phyloP scores from a whole-genome alignment of 2,888 invertebrate species.

The Sinhomidia bicolor region DNA sequence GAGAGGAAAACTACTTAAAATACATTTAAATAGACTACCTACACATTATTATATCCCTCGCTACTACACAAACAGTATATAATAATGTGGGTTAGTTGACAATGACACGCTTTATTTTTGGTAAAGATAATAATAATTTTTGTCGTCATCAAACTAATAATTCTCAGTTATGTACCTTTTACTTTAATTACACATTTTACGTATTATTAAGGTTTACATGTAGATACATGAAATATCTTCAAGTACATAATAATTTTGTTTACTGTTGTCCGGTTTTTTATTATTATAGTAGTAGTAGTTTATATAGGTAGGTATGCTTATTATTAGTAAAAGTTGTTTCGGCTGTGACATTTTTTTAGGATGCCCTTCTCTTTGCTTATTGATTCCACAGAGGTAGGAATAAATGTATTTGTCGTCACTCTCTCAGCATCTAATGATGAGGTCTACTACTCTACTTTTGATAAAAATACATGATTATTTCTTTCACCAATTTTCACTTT shows the following conservation, averaged over 20 bases:
- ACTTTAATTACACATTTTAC: neutral
- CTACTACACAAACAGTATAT: too few species aligned
- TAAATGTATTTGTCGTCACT: conserved; percentile 1
- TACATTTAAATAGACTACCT: neutral
- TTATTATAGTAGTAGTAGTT: too few species aligned
- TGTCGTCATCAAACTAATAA: neutral
- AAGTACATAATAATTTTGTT: neutral
- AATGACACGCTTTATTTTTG: conserved; percentile 10
- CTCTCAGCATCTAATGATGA: neutral
- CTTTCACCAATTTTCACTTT: neutral
- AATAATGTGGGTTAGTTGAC: neutral
- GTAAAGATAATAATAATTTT: neutral
- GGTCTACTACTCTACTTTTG: neutral
- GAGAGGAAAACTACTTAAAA: conserved; percentile 19
- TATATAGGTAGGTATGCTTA: too few species aligned
- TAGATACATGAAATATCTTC: conserved; percentile 20
- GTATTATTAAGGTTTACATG: conserved; percentile 6
- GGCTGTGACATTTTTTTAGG: too few species aligned
- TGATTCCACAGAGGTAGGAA: neutral
- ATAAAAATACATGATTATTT: neutral
- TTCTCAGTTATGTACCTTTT: conserved; percentile 25
- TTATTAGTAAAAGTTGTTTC: too few species aligned
- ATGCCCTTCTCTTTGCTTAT: too few species aligned
- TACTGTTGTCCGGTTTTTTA: too few species aligned
- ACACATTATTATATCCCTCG: neutral